Evolutionary conservation across 2,888 invertebrate species (phyloP), one percentile per base, ranked within the genome.

Genomic region (Rhamnusium bicolor): DNA sequence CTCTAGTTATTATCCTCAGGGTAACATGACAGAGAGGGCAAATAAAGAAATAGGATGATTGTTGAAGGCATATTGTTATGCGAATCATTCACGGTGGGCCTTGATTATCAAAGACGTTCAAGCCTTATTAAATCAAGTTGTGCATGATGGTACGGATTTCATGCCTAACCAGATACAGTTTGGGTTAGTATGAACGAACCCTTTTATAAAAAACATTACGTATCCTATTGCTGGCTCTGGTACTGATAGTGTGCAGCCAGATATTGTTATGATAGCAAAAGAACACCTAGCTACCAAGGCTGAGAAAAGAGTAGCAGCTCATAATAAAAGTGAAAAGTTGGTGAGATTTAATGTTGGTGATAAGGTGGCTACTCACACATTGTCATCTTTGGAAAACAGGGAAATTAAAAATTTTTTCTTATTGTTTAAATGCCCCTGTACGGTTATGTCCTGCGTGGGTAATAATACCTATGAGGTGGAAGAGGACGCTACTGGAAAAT

Each of bases 351-450:
- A 47, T 24, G 14, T 49, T 3, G 49, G 62, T 1, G 62, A 63
- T 49, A 3, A 24, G 24, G 62, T 63, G 4, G 12, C 24, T n/a
- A 21, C 47, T 8, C 62, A 62, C 21, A 46, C 62, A 10, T 21
- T 21, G 21, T 62, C 62, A 2, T 62, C 62, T 4, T 19, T 47
- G 1, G 62, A 62, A 47, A 21, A 62, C 10, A 6, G 27, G 1
- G 47, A 62, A 21, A 62, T 47, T n/a, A 46, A 21, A 46, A 62
- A 62, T 21, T 47, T 62, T 8, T 62, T 62, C 16, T 62, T 62
- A 7, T n/a, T 62, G 10, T 62, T 21, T 47, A 21, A 24, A 8
- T 40, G 47, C 1, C 62, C 62, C 6, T 47, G 47, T 29, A n/a
- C 14, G 8, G 47, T 62, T 5, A 18, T 2, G 3, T 4, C 16